These are phyloP conservation scores for Norana najaformis DNA, from an alignment of 2,888 invertebrate species.

Conservation along the genomic window DNA sequence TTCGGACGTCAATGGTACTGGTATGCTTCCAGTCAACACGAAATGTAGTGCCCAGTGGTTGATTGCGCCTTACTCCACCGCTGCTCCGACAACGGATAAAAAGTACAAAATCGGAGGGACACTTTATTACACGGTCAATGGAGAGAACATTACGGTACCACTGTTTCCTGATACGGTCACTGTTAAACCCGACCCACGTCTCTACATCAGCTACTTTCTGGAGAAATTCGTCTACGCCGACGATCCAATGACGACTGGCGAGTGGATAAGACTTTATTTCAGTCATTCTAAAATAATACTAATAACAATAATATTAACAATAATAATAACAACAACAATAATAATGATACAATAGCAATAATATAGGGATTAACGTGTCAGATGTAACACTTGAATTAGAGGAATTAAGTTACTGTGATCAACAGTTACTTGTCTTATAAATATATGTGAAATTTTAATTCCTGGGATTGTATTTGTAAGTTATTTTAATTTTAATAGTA, in stretches of 20 bases:
- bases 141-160: conserved; percentile 46
- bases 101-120: conserved; percentile 48
- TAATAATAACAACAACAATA: too few species aligned
- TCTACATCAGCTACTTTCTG: conserved; percentile 49
- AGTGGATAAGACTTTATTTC: too few species aligned
- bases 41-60: conserved; percentile 47
- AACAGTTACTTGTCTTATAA: too few species aligned
- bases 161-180: conserved; percentile 50
- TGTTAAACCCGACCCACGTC: conserved; percentile 49
- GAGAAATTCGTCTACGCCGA: conserved; percentile 50
- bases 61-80: conserved; percentile 48
- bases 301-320: too few species aligned
- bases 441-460: too few species aligned
- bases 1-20: conserved; percentile 46
- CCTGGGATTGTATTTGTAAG: too few species aligned
- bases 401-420: too few species aligned
- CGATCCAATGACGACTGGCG: conserved; percentile 47
- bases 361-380: too few species aligned
- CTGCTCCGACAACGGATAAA: conserved; percentile 45
- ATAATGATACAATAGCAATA: too few species aligned
- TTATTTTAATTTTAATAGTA: too few species aligned
- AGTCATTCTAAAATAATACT: too few species aligned
- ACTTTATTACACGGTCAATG: conserved; percentile 47
- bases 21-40: conserved; percentile 36
- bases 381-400: too few species aligned